Evolutionary conservation across 1,140 invertebrate genomes (phyloP), one percentile per base, ranked within the genome.

Genomic region (Pseudachorutes palmiensis): DNA sequence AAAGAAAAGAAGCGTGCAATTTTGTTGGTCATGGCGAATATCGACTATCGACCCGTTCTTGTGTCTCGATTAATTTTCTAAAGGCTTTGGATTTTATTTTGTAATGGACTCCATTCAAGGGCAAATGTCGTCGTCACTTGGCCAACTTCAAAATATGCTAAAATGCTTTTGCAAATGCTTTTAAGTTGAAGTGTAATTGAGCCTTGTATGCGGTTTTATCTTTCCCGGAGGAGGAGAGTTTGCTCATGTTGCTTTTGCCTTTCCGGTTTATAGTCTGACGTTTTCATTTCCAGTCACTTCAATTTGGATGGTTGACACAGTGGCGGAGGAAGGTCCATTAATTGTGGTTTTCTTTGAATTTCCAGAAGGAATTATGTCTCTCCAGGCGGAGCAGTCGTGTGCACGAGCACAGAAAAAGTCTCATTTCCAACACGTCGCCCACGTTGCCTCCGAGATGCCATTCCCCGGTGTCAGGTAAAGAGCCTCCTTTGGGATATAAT

Each of bases 361-460:
- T 83, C 5, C 78, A 86, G 84, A 89, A 85, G 75, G 84, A 86
- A 73, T 75, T 83, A 70, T 81, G 80, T 76, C 75, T 84, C 57
- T 79, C 79, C 19, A 76, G 84, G 57, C 77, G 84, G 72, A 81
- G 82, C 70, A 84, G 82, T 75, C 79, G 82, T 76, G 81, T 82
- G 16, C 67, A 70, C 19, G 79, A 81, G 72, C 86, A 88, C 76
- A 78, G 85, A 63, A 86, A 86, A 75, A 86, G 84, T 74, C 83
- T 87, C 70, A 85, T 87, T 68, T 79, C 83, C 3, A 85, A 84
- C 58, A 87, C 86, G 16, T 87, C 85, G 60, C 86, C 85, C 22
- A 88, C 87, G 65, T 81, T 91, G 71, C 88, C 88, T 26, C 70
- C 72, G 61, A 79, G 89, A 78, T 90, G 88, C 75, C 88, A 91